A percentile compares a stretch with the other conserved stretches of the same genome.
These are phyloP conservation scores for Garrulus glandarius DNA, from an alignment of 2,797 vertebrate genomes.

Conservation along the genomic window DNA sequence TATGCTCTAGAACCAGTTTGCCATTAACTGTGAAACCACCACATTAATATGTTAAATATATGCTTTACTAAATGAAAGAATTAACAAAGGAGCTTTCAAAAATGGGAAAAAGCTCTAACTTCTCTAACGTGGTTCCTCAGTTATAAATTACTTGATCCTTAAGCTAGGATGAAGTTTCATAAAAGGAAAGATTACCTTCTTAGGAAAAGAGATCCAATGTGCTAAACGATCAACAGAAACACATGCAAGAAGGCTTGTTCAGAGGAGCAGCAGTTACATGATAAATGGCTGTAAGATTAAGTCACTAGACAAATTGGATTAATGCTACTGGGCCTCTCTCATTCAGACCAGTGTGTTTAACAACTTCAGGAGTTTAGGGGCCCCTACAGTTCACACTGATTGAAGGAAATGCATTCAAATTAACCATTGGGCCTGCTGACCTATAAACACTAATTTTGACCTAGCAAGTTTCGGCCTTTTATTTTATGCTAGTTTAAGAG, in stretches of 20 bases:
- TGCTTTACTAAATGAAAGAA: neutral
- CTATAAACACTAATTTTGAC: conserved; percentile 13
- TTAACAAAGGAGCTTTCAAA: neutral
- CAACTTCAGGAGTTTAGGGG: neutral
- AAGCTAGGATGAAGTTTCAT: neutral
- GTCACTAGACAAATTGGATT: conserved; percentile 16
- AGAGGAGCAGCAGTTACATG: neutral
- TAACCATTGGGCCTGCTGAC: neutral
- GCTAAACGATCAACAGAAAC: neutral
- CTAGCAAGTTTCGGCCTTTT: neutral
- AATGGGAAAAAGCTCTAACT: neutral
- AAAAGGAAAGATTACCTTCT: conserved; percentile 6
- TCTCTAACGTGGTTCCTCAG: neutral
- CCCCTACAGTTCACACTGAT: neutral
- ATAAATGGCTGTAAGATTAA: neutral
- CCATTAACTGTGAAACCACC: conserved; percentile 27
- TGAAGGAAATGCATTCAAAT: neutral
- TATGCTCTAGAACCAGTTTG: neutral
- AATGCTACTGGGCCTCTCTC: neutral
- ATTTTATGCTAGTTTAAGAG: neutral
- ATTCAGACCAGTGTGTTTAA: neutral
- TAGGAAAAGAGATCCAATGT: neutral
- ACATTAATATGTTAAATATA: neutral
- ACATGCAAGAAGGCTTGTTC: neutral
- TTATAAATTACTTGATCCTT: neutral